A percentile compares a stretch with the other conserved stretches of the same genome.
phyloP scores from a whole-genome alignment of 2,113 vertebrate species.

The Crotalus tigris region DNA sequence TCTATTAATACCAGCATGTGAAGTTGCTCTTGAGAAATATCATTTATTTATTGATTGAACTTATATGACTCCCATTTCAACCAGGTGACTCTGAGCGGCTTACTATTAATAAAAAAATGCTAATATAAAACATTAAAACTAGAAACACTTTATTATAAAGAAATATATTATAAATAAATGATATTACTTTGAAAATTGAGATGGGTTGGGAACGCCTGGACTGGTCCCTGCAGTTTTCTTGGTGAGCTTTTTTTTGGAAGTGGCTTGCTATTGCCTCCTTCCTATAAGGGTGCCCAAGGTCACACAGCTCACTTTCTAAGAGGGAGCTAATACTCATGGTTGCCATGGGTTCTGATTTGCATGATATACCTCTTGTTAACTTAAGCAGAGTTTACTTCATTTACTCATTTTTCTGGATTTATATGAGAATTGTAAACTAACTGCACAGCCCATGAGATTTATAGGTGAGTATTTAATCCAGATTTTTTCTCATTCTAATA shows the following conservation, averaged over 20 bases:
- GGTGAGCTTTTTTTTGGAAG: background rate
- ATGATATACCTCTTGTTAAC: background rate
- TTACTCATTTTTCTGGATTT: background rate
- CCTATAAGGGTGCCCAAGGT: background rate
- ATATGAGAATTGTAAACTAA: background rate
- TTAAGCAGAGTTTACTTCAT: background rate
- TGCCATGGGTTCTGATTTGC: background rate
- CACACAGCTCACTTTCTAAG: background rate
- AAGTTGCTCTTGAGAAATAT: background rate
- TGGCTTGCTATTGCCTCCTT: background rate
- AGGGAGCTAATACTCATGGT: background rate
- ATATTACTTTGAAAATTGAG: background rate
- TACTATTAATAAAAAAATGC: background rate
- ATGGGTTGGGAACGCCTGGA: background rate
- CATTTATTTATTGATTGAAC: background rate
- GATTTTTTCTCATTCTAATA: background rate
- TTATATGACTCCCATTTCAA: background rate
- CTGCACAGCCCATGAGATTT: background rate
- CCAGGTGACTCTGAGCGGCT: background rate
- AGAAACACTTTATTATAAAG: background rate
- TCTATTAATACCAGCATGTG: background rate
- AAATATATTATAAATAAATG: background rate
- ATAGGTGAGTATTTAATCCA: background rate
- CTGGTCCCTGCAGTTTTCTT: background rate
- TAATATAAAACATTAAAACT: background rate